A percentile compares a stretch with the other conserved stretches of the same genome.
Conservation (phyloP, 2,888 invertebrate genomes). For the Branchinecta sandiegonensis region DNA sequence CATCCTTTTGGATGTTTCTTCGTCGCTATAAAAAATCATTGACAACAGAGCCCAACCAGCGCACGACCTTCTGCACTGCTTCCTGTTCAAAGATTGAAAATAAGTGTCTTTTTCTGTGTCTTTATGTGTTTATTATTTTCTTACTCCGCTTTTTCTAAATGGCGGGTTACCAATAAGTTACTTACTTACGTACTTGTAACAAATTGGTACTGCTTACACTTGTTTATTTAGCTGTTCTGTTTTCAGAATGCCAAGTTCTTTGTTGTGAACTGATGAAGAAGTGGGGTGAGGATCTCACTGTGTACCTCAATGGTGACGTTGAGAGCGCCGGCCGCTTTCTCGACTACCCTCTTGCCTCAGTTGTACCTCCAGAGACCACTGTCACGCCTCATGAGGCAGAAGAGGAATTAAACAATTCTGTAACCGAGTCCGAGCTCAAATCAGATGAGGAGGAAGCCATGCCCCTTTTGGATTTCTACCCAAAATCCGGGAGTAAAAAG, state of each 20-base stretch:
- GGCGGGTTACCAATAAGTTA: too few relatives aligned
- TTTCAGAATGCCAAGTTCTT: not conserved
- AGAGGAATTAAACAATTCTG: not conserved
- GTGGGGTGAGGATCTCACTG: conserved; percentile 1
- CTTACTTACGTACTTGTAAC: too few relatives aligned
- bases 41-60: too few relatives aligned
- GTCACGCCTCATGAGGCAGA: not conserved
- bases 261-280: conserved; percentile 7
- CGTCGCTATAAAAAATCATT: too few relatives aligned
- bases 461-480: conserved; percentile 2
- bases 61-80: too few relatives aligned
- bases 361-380: not conserved
- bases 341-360: not conserved
- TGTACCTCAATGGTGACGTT: not conserved
- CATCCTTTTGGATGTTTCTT: too few relatives aligned
- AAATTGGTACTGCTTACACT: too few relatives aligned
- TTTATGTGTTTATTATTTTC: too few relatives aligned
- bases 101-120: too few relatives aligned
- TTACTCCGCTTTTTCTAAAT: too few relatives aligned
- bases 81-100: too few relatives aligned
- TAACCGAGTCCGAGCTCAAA: conserved; percentile 1
- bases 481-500: not conserved
- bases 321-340: not conserved
- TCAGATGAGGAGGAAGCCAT: not conserved
- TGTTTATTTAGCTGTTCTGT: not conserved